Conservation (phyloP, 2,888 invertebrate genomes). For the Dynastes grantii region DNA sequence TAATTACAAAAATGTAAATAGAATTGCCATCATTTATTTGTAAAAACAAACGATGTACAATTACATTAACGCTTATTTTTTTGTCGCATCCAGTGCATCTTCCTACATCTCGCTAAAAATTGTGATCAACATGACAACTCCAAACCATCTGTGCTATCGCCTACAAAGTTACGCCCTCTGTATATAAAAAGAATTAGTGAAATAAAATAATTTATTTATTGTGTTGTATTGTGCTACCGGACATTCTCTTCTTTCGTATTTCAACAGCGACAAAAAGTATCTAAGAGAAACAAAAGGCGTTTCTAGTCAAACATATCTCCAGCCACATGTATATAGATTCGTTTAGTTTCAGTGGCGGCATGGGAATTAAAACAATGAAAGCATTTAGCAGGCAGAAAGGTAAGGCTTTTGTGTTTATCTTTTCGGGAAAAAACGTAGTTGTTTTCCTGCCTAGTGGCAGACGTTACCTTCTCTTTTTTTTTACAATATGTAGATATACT, state of each 20-base stretch:
- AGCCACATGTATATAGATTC: constrained; percentile 74
- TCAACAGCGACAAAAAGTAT: neutral
- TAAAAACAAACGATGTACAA: constrained; percentile 23
- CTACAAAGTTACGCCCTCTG: neutral
- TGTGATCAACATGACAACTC: constrained; percentile 13
- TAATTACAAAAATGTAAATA: constrained; percentile 24
- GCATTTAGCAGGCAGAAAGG: constrained; percentile 90
- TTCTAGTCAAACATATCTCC: constrained; percentile 66
- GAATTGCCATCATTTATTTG: neutral
- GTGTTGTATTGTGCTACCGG: constrained; percentile 2
- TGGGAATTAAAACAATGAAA: constrained; percentile 93
- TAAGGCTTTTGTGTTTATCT: constrained; percentile 67
- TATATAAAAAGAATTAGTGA: constrained; percentile 3
- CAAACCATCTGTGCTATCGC: neutral
- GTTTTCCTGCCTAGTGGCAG: constrained; percentile 11
- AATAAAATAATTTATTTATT: constrained; percentile 31
- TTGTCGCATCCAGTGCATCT: neutral
- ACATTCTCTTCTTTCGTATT: neutral
- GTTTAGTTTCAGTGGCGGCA: constrained; percentile 76
- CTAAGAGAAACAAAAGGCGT: constrained; percentile 6
- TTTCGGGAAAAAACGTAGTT: constrained; percentile 10
- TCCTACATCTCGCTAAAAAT: neutral
- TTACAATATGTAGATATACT: constrained; percentile 5
- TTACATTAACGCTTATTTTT: neutral
- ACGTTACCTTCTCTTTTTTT: neutral